Base-by-base conservation (phyloP, 2,888 invertebrate genomes). In the Hololepta plana region DNA sequence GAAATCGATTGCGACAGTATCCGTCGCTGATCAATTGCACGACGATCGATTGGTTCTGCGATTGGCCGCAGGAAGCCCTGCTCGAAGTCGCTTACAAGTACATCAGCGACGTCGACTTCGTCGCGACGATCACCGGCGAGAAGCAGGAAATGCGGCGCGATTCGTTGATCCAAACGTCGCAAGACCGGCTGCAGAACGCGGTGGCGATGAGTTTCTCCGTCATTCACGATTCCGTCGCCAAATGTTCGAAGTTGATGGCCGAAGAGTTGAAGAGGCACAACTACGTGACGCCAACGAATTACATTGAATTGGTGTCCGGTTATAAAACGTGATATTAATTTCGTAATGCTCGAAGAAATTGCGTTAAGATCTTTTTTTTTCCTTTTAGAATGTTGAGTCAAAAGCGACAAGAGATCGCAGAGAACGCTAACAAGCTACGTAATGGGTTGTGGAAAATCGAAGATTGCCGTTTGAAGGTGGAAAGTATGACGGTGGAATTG, bases 201-300 rank as follows among this genome's bases (percentile, higher is more conserved):
- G 67, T 79, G 3, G 76, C 85, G 0, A 60, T 65, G 32, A 74
- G 71, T 26, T 87, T 87, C 61, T 72, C 85, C 1, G 59, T 72
- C 14, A 74, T 88, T 43, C 88, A 88, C 50, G 73, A 72, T 19
- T 79, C 80, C 0, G 87, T 87, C n/a, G 64, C 69, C 0, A 61
- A 66, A 34, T 72, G 64, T 49, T 82, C 80, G 1, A 55, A 55
- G 12, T 57, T 59, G 43, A 87, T 88, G 87, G 61, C 68, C 38
- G 43, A 54, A 5, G 81, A 87, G 57, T 70, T 82, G 61, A 70
- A 76, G 31, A 56, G 88, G 7, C 68, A 73, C 44, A 85, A 80
- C 53, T 87, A 88, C 49, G 85, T 88, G 22, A 88, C 88, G 0
- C 84, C 87, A 0, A 79, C 79, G 13, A 87, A 85, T 54, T 88